phyloP scores from a whole-genome alignment of 2,797 vertebrate genomes.

The Momotus momota region DNA sequence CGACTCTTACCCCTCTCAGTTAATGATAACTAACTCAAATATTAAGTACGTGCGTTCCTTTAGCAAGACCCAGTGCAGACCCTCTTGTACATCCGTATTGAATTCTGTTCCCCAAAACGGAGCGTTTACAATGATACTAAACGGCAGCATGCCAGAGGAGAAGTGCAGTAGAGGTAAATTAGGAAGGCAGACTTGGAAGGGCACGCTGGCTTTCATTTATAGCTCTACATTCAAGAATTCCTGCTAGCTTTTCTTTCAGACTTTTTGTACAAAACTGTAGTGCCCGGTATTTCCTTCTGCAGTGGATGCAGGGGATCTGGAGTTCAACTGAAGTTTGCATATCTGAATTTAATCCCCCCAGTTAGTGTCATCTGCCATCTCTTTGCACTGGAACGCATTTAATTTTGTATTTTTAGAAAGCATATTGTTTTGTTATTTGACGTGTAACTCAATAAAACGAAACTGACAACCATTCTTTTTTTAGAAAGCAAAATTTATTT shows the following conservation, averaged over 20 bases:
- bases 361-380: not conserved
- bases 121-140: not conserved
- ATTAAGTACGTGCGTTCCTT: not conserved
- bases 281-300: not conserved
- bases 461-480: not conserved
- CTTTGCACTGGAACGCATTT: not conserved
- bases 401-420: not conserved
- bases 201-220: not conserved
- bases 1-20: not conserved
- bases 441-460: not conserved
- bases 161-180: not conserved
- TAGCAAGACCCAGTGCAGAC: not conserved
- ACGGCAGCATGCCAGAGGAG: not conserved
- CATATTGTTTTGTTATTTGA: not conserved
- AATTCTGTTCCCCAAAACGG: not conserved
- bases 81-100: not conserved
- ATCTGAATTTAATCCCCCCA: not conserved
- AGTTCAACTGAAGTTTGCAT: not conserved
- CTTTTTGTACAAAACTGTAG: not conserved
- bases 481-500: conserved; percentile 67
- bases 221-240: not conserved
- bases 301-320: not conserved
- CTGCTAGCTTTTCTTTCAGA: not conserved
- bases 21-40: not conserved
- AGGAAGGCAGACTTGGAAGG: not conserved